Conservation (phyloP, 2,113 vertebrate species). For the Lota lota region DNA sequence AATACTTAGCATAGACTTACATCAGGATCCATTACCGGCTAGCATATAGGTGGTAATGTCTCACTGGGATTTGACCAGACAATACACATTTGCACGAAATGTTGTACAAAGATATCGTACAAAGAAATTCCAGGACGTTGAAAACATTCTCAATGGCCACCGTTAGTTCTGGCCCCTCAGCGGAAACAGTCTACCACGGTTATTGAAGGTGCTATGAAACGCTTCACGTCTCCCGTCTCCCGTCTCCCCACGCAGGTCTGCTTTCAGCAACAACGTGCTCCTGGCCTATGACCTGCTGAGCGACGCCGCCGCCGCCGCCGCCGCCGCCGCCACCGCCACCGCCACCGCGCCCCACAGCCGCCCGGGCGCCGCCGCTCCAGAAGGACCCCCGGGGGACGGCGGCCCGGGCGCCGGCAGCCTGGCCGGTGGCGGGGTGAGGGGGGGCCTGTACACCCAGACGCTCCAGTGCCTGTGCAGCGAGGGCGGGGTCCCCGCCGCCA, state of each 20-base stretch:
- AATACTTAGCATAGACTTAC: background rate
- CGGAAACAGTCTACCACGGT: background rate
- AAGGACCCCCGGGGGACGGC: too few relatives aligned
- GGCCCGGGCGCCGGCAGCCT: slow-evolving; percentile 5
- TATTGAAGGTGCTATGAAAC: background rate
- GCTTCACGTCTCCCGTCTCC: background rate
- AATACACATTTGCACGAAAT: too few relatives aligned
- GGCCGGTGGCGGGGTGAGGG: slow-evolving; percentile 75
- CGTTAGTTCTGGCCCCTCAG: too few relatives aligned
- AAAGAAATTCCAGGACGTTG: too few relatives aligned
- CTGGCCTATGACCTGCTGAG: slow-evolving; percentile 82
- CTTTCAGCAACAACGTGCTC: slow-evolving; percentile 69
- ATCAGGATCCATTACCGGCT: too few relatives aligned
- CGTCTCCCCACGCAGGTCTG: slow-evolving; percentile 45
- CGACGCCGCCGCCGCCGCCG: slow-evolving; percentile 23
- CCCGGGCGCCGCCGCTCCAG: too few relatives aligned
- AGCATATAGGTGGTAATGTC: too few relatives aligned
- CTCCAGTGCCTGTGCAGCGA: slow-evolving; percentile 82
- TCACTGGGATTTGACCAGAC: too few relatives aligned
- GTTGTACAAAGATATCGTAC: too few relatives aligned
- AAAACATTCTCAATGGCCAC: too few relatives aligned
- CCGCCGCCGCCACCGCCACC: slow-evolving; percentile 25
- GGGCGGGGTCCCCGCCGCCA: slow-evolving; percentile 74
- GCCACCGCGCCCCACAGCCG: background rate
- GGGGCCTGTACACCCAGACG: slow-evolving; percentile 83